Conservation (phyloP, 2,888 invertebrate genomes). For the Papilio gigon region DNA sequence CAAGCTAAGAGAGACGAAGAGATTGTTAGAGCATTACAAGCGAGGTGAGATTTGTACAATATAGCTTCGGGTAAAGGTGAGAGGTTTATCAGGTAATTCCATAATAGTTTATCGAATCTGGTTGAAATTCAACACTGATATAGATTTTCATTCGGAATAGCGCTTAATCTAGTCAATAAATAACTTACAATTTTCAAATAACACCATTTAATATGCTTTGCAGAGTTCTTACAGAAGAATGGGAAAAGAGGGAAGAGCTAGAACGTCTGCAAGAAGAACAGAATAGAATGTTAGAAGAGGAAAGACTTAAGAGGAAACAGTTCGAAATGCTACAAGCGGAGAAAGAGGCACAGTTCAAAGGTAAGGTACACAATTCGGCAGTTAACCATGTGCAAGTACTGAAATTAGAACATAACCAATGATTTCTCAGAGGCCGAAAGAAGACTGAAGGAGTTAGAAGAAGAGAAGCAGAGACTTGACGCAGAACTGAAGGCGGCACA, state of each 20-base stretch:
- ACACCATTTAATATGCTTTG: neutral
- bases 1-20: constrained; percentile 93
- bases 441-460: constrained; percentile 86
- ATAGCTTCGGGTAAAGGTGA: no score
- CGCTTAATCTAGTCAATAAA: no score
- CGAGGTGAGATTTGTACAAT: constrained; percentile 73
- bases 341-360: constrained; percentile 86
- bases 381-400: neutral
- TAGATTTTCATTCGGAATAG: no score
- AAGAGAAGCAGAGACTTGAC: constrained; percentile 86
- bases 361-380: constrained; percentile 61
- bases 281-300: constrained; percentile 86
- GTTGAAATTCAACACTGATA: no score
- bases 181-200: neutral
- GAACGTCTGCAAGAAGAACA: constrained; percentile 91
- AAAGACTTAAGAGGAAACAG: constrained; percentile 87
- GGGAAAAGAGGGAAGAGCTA: constrained; percentile 91
- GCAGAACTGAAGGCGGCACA: constrained; percentile 86
- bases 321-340: constrained; percentile 87
- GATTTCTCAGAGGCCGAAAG: constrained; percentile 84
- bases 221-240: constrained; percentile 90
- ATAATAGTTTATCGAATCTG: no score
- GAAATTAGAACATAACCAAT: neutral
- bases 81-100: neutral
- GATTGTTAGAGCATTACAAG: constrained; percentile 87